Conservation (phyloP, 2,113 vertebrate genomes). For the Elachura formosa region DNA sequence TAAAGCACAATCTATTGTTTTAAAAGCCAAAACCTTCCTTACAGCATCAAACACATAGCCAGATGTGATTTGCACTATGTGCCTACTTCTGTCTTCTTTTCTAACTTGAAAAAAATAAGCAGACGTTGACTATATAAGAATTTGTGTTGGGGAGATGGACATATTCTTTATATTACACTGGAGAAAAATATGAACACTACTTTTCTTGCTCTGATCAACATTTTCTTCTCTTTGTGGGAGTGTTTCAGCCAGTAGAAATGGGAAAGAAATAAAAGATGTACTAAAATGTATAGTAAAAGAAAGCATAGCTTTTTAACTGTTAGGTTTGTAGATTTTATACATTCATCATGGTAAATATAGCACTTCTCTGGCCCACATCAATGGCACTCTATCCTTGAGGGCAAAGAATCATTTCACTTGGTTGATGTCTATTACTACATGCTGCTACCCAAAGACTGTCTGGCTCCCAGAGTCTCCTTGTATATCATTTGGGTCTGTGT, state of each 20-base stretch:
- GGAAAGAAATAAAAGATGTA: not conserved
- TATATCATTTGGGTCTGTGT: not conserved
- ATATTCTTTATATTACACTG: not conserved
- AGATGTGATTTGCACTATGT: not conserved
- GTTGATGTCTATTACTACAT: slow-evolving; percentile 41
- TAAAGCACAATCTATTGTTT: not conserved
- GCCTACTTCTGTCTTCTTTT: not conserved
- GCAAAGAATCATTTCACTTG: slow-evolving; percentile 27
- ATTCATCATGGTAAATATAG: not conserved
- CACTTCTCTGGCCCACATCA: not conserved
- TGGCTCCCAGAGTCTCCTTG: not conserved
- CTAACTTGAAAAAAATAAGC: not conserved
- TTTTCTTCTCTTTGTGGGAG: not conserved
- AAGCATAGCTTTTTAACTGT: not conserved
- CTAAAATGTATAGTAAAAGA: not conserved
- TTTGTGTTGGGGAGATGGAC: not conserved
- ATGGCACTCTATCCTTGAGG: not conserved
- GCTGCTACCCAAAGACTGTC: not conserved
- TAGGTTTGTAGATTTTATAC: slow-evolving; percentile 18
- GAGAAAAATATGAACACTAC: not conserved
- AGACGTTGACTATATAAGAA: not conserved
- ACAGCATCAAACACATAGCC: not conserved
- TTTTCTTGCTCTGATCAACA: not conserved
- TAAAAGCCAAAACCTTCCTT: not conserved
- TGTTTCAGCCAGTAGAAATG: not conserved